Evolutionary conservation across 1,140 invertebrate species (phyloP), one percentile per base, ranked within the genome.

Genomic region (Aporrectodea caliginosa): DNA sequence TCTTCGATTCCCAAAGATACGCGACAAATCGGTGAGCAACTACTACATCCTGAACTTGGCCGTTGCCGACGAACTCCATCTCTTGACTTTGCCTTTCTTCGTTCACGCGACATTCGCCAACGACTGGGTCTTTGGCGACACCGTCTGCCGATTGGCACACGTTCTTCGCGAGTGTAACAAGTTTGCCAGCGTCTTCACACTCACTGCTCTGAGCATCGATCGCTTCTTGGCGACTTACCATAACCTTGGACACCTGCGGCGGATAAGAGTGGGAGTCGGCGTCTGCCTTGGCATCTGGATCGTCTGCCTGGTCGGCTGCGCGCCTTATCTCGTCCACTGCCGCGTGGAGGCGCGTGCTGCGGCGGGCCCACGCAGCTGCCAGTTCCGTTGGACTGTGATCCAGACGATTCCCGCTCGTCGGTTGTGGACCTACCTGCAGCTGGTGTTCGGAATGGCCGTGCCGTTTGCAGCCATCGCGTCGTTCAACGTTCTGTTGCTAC

Each of bases 31-130:
- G 32, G 70, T 72, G 2, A 32, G n/a, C 70, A 72, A 72, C 70
- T 72, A 72, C 70, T 72, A 72, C 70, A 72, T 72, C 27, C 70
- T 72, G 32, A 72, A 72, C 31, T n/a, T 72, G 2, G 70, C 70
- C 6, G 6, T 72, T 27, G 70, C 70, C n/a, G 70, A 72, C 31
- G 70, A 72, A 27, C 70, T 72, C 6, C 31, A 29, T n/a, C n/a
- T 72, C 6, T 72, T 27, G 6, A 72, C 70, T 2, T 27, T 72
- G 6, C 70, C 70, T 2, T 32, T 72, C 6, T 72, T 72, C 70
- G 2, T 2, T n/a, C 27, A 72, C 31, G 70, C 70, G 2, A 72
- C 70, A 2, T 72, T 12, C 31, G 6, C 6, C 6, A 72, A 27
- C 6, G 27, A 72, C 31, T 72, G 70, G 70, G 27, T 72, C n/a